Percentiles rank a stretch among this genome's conserved stretches.
These are phyloP conservation scores for Epinotia bilunana DNA, from an alignment of 2,888 invertebrate genomes.

Conservation along the genomic window DNA sequence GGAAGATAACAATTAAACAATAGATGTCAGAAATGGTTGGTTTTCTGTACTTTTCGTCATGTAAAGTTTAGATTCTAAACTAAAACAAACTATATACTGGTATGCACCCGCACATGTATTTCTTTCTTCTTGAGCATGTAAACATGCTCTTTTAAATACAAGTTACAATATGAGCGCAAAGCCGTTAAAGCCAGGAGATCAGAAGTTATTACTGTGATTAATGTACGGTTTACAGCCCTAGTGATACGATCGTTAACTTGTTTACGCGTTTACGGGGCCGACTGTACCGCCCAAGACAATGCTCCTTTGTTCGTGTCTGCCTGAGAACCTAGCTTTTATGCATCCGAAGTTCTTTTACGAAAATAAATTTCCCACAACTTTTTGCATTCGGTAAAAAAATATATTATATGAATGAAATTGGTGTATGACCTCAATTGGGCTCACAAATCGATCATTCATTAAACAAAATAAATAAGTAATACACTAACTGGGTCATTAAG, in stretches of 20 bases:
- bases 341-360: background rate
- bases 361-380: background rate
- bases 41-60: no score
- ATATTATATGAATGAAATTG: no score
- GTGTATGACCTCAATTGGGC: background rate
- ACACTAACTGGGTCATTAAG: no score
- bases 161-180: constrained; percentile 15
- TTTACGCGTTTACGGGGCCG: constrained; percentile 40
- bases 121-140: background rate
- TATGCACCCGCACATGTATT: background rate
- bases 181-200: constrained; percentile 32
- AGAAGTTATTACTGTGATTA: constrained; percentile 39
- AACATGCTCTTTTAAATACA: constrained; percentile 11
- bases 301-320: constrained; percentile 1
- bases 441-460: no score
- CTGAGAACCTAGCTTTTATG: background rate
- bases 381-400: background rate
- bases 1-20: no score
- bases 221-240: constrained; percentile 34
- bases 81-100: no score
- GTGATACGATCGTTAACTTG: constrained; percentile 26
- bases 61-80: no score
- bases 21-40: no score
- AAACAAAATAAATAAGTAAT: no score
- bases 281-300: constrained; percentile 20